Percentiles rank a stretch among this genome's conserved stretches.
Evolutionary conservation across 2,888 invertebrate species (phyloP).

Genomic region (Pardosa pseudoannulata): DNA sequence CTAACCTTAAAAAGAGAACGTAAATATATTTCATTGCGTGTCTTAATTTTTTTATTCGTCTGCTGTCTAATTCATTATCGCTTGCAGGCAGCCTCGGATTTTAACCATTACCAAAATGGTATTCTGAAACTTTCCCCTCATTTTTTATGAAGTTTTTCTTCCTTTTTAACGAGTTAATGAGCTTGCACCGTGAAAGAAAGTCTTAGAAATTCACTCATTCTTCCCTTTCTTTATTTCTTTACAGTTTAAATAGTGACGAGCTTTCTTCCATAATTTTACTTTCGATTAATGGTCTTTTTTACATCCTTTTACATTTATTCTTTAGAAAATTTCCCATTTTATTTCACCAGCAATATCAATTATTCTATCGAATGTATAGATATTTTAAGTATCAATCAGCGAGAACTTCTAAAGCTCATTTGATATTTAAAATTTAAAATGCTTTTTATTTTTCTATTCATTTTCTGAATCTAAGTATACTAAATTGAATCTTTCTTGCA

Average conservation of each 20-base stretch:
- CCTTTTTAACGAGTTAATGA: constrained; percentile 35
- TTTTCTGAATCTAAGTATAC: not conserved
- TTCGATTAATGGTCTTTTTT: constrained; percentile 32
- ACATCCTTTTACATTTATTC: constrained; percentile 9
- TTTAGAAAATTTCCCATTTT: constrained; percentile 6
- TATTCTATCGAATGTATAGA: not conserved
- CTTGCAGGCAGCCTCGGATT: constrained; percentile 35
- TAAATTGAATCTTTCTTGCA: not conserved
- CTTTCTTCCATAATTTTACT: constrained; percentile 28
- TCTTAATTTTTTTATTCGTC: constrained; percentile 1
- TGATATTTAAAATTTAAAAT: not conserved
- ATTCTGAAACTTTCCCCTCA: constrained; percentile 8
- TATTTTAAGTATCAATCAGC: not conserved
- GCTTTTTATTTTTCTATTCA: not conserved
- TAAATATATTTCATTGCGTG: constrained; percentile 41
- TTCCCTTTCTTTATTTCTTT: constrained; percentile 4
- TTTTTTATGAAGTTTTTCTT: constrained; percentile 12
- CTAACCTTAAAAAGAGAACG: constrained; percentile 20
- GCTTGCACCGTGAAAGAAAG: constrained; percentile 21
- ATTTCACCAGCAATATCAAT: constrained; percentile 6
- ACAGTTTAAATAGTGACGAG: constrained; percentile 33
- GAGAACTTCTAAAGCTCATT: not conserved
- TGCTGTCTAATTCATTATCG: constrained; percentile 44
- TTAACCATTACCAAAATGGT: constrained; percentile 35
- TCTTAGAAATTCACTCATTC: constrained; percentile 21